Base-by-base conservation (phyloP, 1,140 invertebrate genomes). In the Antheraea mylitta region DNA sequence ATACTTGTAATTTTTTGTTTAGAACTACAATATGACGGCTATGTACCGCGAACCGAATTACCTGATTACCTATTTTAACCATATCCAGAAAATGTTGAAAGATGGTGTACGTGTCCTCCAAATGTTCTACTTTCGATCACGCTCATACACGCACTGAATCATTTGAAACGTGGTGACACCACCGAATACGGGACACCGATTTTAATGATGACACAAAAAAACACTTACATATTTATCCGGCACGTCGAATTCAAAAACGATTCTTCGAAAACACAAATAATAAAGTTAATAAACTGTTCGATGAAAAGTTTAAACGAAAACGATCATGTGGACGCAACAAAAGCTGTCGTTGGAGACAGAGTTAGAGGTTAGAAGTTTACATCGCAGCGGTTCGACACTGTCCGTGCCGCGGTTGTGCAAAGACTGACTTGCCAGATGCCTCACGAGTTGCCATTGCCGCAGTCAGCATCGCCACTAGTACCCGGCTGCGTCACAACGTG, bases 261-360 rank as follows among this genome's bases (percentile, higher is more conserved):
- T 73, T 63, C 45, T 53, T 53, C 45, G 45, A 73, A 71, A 79
- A 82, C 75, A 80, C 75, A 79, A 87, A 78, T 77, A 68, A 42
- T 67, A 76, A 83, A 80, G 77, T 83, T 84, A 81, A 79, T 83
- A 22, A 75, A 79, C 76, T 16, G 16, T 13, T 53, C 71, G 70
- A 70, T 77, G 70, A 83, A 84, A 70, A 53, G 45, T 53, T 53
- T 53, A 53, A 84, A 87, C 72, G 62, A 72, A 81, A 85, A 83
- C 72, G 66, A 72, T 79, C 68, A 1, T 78, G 78, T 53, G 75
- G 83, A 82, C 75, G 86, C 76, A 90, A 87, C 80, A 79, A 75
- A 83, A 80, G 86, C 89, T 91, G 89, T 84, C 89, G 85, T 86
- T 68, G 63, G 81, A 86, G 89, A 91, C 89, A 91, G 89, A 80